phyloP scores from a whole-genome alignment of 2,113 vertebrate genomes.

The Xerus inauris region DNA sequence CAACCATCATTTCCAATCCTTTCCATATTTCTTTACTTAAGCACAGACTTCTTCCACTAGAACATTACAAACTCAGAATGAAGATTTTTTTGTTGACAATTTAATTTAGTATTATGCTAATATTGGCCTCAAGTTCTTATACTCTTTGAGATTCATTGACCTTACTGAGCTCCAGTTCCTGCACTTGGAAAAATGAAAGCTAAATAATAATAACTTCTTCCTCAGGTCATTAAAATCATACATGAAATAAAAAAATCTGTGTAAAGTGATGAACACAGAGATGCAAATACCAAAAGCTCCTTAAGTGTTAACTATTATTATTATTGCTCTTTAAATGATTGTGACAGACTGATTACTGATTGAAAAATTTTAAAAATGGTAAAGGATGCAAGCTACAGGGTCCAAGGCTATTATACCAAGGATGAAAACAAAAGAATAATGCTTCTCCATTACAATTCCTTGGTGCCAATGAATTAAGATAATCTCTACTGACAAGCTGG shows the following conservation, averaged over 20 bases:
- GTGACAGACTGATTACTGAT: constrained; percentile 2
- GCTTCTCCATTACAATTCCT: background rate
- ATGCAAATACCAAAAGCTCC: constrained; percentile 34
- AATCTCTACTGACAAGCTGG: background rate
- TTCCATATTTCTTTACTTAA: background rate
- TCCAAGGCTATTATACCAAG: background rate
- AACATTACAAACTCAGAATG: background rate
- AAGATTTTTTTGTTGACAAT: background rate
- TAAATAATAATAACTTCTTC: constrained; percentile 15
- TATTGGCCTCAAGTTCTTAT: background rate
- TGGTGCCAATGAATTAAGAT: constrained; percentile 10
- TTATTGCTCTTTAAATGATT: constrained; percentile 51
- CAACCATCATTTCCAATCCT: background rate
- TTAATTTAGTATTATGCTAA: background rate
- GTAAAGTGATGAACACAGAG: constrained; percentile 17
- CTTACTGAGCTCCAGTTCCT: background rate
- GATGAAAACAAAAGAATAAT: background rate
- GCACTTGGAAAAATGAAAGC: background rate
- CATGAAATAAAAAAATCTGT: background rate
- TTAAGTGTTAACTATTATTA: constrained; percentile 61
- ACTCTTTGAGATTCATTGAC: background rate
- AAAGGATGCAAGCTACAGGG: constrained; percentile 4
- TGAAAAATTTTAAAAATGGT: background rate
- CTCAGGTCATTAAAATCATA: constrained; percentile 16
- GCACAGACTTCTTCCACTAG: background rate